Evolutionary conservation across 2,113 vertebrate species (phyloP).

Genomic region (Phasianus colchicus): DNA sequence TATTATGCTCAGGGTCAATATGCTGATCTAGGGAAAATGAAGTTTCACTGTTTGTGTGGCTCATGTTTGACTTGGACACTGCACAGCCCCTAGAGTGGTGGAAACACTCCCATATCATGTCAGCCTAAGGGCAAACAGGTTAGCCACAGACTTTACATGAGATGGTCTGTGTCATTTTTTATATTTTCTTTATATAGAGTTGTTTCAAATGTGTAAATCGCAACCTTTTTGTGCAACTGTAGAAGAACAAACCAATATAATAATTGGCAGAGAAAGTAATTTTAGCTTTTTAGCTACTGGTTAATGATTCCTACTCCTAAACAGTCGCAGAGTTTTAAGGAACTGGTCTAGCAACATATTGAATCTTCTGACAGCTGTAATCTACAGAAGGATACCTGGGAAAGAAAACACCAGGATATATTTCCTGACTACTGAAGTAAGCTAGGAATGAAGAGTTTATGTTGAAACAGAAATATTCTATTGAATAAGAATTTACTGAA

Average conservation of each 20-base stretch:
- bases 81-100: background rate
- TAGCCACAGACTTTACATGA: background rate
- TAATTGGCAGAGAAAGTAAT: background rate
- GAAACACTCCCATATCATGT: background rate
- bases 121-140: constrained; percentile 11
- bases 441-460: background rate
- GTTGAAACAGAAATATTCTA: background rate
- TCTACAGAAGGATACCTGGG: background rate
- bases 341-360: background rate
- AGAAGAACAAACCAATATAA: background rate
- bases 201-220: constrained; percentile 5
- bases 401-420: background rate
- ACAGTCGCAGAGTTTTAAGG: background rate
- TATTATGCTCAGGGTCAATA: background rate
- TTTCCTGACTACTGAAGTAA: background rate
- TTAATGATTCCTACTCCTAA: background rate
- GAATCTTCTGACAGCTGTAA: background rate
- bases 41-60: background rate
- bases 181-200: background rate
- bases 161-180: background rate
- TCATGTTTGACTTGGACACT: background rate
- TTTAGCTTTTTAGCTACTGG: background rate
- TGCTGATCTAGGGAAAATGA: background rate
- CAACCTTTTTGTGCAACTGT: background rate
- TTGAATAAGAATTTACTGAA: background rate